phyloP scores from a whole-genome alignment of 1,140 invertebrate genomes.

The Macrotrachela quadricornifera region DNA sequence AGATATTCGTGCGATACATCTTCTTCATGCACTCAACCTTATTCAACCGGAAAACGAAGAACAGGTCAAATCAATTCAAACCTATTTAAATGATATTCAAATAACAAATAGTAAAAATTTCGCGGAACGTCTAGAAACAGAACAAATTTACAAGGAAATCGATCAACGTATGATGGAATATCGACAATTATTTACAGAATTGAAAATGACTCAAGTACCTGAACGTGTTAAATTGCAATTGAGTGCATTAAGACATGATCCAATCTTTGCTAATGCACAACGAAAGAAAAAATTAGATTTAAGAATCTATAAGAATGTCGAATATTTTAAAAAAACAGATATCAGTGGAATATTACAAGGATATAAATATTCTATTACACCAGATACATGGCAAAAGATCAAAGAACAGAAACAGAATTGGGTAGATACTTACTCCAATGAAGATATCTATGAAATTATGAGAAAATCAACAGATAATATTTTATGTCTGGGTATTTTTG shows the following conservation, averaged over 20 bases:
- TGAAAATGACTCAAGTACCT: constrained; percentile 1
- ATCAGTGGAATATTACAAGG: constrained; percentile 1
- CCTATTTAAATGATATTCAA: not conserved
- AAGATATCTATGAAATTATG: not conserved
- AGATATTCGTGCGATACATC: not conserved
- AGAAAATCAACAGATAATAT: constrained; percentile 2
- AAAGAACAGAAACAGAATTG: not conserved
- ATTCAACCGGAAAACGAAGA: not conserved
- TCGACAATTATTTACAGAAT: not conserved
- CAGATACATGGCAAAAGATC: not conserved
- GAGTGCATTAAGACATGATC: constrained; percentile 1
- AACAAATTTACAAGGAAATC: constrained; percentile 1
- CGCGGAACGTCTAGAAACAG: not conserved
- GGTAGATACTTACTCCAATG: not conserved
- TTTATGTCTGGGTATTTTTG: constrained; percentile 1
- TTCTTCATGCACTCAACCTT: not conserved
- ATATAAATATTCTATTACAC: not conserved
- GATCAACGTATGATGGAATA: constrained; percentile 3
- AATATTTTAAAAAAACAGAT: constrained; percentile 1
- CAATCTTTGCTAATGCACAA: not conserved
- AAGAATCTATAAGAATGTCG: not conserved
- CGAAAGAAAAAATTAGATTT: not conserved
- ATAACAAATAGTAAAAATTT: not conserved
- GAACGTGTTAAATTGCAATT: not conserved
- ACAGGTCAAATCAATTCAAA: not conserved